Base-by-base conservation (phyloP, 64 coral and sea anemone species). In the Pocillopora damicornis region DNA sequence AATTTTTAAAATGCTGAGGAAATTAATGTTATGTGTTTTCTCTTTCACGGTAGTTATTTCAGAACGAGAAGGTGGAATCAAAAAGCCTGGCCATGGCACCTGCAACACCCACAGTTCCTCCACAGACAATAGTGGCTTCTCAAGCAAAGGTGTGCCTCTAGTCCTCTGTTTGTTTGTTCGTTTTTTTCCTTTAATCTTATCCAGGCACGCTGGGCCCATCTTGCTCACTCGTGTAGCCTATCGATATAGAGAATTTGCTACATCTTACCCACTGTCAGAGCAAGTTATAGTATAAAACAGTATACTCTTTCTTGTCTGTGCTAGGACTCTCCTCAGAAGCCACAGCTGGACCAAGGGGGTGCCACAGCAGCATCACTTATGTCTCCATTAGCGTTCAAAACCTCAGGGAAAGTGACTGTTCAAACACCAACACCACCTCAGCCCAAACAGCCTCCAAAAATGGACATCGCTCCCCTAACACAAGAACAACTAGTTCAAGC, bases 371-470 rank as follows among this genome's bases (percentile, higher is more conserved):
- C 92, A 4, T 87, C 92, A 4, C 82, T 94, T 2, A 90, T 94
- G 83, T 94, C 92, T 16, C 92, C 92, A 11, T 61, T 90, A 73
- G 92, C 92, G 23, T 94, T 94, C 75, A 86, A 94, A 65, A 5
- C 88, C 36, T 75, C 87, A 25, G 67, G 71, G 45, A 89, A 89
- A 75, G 73, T 77, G 14, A 76, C 85, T 30, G 37, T 87, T 37
- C 15, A 42, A 37, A 56, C 73, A 78, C n/a, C 82, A 51, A 7
- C 42, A 25, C 76, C 75, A 72, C 17, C 85, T 45, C 79, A 81
- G 58, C 76, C n/a, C 60, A 57, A 66, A 61, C 58, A 35, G 38
- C 82, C 82, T 12, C 66, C 84, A 22, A 79, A 80, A 76, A 38
- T 81, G n/a, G 88, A 86, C 13, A 86, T 86, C 16, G 61, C 76